These are phyloP conservation scores for Battus philenor DNA, from an alignment of 1,140 invertebrate species.

Conservation along the genomic window DNA sequence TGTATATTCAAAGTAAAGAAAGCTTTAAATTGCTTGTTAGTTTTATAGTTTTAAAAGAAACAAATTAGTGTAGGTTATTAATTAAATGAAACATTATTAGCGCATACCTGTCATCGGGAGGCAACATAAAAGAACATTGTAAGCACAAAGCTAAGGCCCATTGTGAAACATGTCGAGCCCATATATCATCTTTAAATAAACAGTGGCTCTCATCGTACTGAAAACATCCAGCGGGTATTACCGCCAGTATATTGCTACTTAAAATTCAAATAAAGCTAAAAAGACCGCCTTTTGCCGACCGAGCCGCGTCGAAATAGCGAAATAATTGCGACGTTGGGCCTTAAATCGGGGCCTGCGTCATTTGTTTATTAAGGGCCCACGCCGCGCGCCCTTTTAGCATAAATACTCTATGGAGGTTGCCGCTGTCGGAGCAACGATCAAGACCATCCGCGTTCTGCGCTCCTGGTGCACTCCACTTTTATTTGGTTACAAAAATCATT, in stretches of 20 bases:
- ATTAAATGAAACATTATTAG: no score
- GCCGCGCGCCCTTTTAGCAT: conserved; percentile 55
- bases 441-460: neutral
- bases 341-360: conserved; percentile 54
- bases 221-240: conserved; percentile 21
- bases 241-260: conserved; percentile 29
- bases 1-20: no score
- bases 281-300: conserved; percentile 29
- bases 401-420: conserved; percentile 40
- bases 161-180: neutral
- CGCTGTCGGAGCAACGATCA: neutral
- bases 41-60: no score
- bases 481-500: no score
- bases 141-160: neutral
- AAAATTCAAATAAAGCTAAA: conserved; percentile 53
- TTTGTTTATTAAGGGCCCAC: conserved; percentile 59
- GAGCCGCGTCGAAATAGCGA: conserved; percentile 50
- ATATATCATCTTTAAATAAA: conserved; percentile 16
- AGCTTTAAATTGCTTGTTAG: no score
- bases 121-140: neutral
- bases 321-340: conserved; percentile 55
- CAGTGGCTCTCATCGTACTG: conserved; percentile 10
- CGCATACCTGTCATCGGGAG: no score
- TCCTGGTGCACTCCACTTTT: no score
- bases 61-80: no score